Evolutionary conservation across 2,797 vertebrate species (phyloP).

Genomic region (Myripristis murdjan): DNA sequence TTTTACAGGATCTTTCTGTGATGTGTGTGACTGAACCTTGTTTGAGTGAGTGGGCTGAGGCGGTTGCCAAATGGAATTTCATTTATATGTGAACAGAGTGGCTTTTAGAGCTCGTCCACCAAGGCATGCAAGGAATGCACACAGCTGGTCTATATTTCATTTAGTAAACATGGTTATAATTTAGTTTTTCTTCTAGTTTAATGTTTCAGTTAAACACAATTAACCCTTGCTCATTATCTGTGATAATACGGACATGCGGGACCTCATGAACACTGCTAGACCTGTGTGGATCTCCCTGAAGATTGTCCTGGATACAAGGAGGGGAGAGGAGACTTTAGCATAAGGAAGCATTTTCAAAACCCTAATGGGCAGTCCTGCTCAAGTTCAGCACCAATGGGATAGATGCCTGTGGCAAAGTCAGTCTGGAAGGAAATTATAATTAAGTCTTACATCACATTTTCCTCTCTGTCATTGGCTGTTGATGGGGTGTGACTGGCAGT

Average conservation of each 20-base stretch:
- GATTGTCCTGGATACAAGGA: background rate
- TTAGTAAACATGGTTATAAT: background rate
- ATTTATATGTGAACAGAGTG: conserved; percentile 22
- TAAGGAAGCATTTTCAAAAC: conserved; percentile 21
- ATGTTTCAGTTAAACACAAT: background rate
- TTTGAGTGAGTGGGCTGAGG: conserved; percentile 2
- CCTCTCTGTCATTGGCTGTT: conserved; percentile 28
- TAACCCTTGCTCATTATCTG: background rate
- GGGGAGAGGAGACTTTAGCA: background rate
- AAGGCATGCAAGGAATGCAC: conserved; percentile 29
- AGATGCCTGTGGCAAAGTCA: conserved; percentile 27
- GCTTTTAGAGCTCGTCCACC: conserved; percentile 14
- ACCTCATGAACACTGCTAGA: background rate
- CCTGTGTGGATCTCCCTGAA: background rate
- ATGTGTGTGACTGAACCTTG: conserved; percentile 7
- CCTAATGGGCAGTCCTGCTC: conserved; percentile 8
- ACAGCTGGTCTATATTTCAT: conserved; percentile 18
- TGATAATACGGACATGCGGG: background rate
- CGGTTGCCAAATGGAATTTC: conserved; percentile 7
- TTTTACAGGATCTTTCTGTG: background rate
- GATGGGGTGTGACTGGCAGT: conserved; percentile 19
- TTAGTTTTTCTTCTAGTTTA: background rate
- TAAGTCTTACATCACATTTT: conserved; percentile 27
- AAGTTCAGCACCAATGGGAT: conserved; percentile 13
- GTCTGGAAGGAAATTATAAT: conserved; percentile 36